These are phyloP conservation scores for Pogona vitticeps DNA, from an alignment of 2,113 vertebrate genomes.

Conservation along the genomic window DNA sequence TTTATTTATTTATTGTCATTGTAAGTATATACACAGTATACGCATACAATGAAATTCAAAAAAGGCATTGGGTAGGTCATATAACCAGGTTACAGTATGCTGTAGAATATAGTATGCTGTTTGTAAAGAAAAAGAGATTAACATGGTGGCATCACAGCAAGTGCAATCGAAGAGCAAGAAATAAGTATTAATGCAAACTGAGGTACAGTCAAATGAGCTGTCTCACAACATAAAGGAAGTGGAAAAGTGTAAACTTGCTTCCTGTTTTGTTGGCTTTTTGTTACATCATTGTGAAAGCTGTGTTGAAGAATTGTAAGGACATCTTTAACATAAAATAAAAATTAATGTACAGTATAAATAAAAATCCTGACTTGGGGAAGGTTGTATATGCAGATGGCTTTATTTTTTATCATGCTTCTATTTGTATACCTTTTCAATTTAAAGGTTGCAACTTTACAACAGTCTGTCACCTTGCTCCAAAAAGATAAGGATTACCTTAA, in stretches of 20 bases:
- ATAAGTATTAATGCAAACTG: not conserved
- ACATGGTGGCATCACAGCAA: not conserved
- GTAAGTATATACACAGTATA: no score
- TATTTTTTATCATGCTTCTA: not conserved
- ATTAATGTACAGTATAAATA: not conserved
- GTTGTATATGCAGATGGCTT: not conserved
- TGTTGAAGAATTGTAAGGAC: not conserved
- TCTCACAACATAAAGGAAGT: not conserved
- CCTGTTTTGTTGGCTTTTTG: not conserved
- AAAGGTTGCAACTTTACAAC: conserved; percentile 86
- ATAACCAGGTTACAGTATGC: not conserved
- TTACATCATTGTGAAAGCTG: not conserved
- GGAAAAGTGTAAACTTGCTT: not conserved
- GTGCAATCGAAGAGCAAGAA: not conserved
- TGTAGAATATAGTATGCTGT: no score
- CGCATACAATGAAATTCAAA: no score
- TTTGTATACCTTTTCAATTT: conserved; percentile 15
- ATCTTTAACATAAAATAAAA: not conserved
- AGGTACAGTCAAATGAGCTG: not conserved
- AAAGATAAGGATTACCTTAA: conserved; percentile 97
- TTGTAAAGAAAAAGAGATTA: not conserved
- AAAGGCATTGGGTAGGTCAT: not conserved
- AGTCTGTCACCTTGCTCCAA: conserved; percentile 89
- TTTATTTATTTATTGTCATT: no score
- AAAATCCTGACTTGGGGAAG: not conserved